Conservation (phyloP, 2,888 invertebrate species). For the Halocaridina rubra region DNA sequence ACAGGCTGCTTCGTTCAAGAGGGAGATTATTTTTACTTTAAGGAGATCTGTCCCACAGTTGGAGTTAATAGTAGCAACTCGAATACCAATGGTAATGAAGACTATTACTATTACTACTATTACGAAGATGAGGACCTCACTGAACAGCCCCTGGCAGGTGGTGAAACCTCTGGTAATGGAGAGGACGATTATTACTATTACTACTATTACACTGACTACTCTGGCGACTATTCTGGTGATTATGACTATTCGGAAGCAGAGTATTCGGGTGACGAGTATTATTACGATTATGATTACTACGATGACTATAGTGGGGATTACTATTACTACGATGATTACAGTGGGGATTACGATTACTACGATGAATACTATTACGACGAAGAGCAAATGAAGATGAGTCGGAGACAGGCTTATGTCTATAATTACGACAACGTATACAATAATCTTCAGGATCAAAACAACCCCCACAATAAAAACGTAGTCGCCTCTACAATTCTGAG, state of each 20-base stretch:
- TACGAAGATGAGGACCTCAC: background rate
- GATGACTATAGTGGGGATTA: background rate
- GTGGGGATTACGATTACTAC: background rate
- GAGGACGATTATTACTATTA: background rate
- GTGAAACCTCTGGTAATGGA: background rate
- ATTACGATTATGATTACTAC: background rate
- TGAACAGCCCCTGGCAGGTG: background rate
- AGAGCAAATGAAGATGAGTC: background rate
- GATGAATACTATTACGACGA: background rate
- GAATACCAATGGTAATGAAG: background rate
- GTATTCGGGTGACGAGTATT: background rate
- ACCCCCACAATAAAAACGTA: too few species aligned
- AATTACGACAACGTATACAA: too few species aligned
- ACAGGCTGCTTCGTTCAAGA: slow-evolving; percentile 41
- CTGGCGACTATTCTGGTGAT: background rate
- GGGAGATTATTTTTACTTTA: slow-evolving; percentile 17
- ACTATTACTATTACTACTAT: slow-evolving; percentile 10
- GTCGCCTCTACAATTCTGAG: too few species aligned
- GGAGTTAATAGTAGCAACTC: background rate
- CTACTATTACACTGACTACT: background rate
- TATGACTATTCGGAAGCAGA: background rate
- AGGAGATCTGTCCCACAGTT: slow-evolving; percentile 9
- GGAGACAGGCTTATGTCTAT: too few species aligned
- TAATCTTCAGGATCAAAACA: too few species aligned
- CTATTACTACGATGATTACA: background rate